Conservation (phyloP, 2,113 vertebrate species). For the Perognathus longimembris region DNA sequence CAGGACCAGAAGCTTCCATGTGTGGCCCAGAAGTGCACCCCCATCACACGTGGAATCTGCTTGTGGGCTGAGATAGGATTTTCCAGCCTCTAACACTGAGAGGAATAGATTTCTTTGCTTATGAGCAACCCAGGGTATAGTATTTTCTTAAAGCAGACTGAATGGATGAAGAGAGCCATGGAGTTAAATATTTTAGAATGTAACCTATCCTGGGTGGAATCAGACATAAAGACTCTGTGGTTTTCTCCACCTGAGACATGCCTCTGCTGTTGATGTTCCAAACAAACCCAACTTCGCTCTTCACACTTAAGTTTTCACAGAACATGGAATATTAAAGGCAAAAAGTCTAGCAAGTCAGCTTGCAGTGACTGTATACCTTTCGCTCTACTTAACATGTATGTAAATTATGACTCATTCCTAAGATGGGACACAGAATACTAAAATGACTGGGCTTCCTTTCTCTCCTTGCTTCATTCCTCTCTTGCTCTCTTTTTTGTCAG, state of each 20-base stretch:
- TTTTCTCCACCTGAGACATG: neutral
- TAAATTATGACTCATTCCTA: neutral
- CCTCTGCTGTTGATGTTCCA: neutral
- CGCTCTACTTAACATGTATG: neutral
- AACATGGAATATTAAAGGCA: neutral
- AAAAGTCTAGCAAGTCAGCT: neutral
- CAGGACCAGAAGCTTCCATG: neutral
- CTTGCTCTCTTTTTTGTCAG: neutral
- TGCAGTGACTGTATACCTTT: neutral
- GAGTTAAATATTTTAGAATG: neutral
- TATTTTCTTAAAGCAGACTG: neutral
- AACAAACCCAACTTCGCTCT: neutral
- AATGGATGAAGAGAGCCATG: neutral
- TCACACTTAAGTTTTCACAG: constrained; percentile 8
- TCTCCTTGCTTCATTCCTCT: neutral
- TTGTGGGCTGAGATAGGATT: neutral
- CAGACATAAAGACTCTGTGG: neutral
- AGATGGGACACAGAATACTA: neutral
- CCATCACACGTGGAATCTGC: neutral
- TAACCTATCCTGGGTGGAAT: neutral
- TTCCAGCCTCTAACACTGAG: neutral
- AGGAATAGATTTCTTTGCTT: neutral
- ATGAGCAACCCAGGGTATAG: neutral
- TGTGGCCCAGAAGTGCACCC: neutral
- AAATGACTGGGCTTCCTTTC: neutral